Evolutionary conservation across 2,113 vertebrate species (phyloP).

Genomic region (Blennius ocellaris): DNA sequence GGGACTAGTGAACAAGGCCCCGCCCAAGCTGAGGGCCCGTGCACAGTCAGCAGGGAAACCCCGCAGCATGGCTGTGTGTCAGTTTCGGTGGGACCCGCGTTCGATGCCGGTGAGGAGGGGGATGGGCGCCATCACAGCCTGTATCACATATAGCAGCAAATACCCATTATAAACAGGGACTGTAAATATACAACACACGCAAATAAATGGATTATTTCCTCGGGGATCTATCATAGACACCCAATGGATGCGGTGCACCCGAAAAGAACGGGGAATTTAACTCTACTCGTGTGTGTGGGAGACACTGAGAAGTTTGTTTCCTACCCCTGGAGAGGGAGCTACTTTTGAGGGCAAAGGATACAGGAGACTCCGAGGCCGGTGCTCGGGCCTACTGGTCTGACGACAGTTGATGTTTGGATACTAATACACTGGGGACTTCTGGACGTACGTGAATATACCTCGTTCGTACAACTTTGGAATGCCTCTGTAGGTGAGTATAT

Average conservation of each 20-base stretch:
- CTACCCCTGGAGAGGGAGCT: slow-evolving; percentile 79
- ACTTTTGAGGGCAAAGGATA: slow-evolving; percentile 83
- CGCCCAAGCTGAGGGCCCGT: slow-evolving; percentile 84
- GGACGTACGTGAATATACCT: slow-evolving; percentile 58
- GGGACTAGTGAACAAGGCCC: slow-evolving; percentile 67
- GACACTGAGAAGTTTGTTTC: slow-evolving; percentile 84
- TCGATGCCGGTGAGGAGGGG: slow-evolving; percentile 90
- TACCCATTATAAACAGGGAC: slow-evolving; percentile 83
- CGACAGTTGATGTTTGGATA: slow-evolving; percentile 83
- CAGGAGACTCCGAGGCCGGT: slow-evolving; percentile 92
- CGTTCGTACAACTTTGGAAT: slow-evolving; percentile 75
- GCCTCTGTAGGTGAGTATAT: slow-evolving; percentile 83
- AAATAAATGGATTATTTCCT: slow-evolving; percentile 76
- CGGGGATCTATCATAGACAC: slow-evolving; percentile 71
- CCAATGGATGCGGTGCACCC: slow-evolving; percentile 77
- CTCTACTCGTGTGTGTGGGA: slow-evolving; percentile 79
- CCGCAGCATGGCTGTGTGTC: slow-evolving; percentile 94
- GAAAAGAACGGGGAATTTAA: slow-evolving; percentile 80
- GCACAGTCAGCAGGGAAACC: slow-evolving; percentile 89
- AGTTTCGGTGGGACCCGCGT: slow-evolving; percentile 87
- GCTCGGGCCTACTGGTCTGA: slow-evolving; percentile 86
- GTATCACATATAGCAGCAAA: slow-evolving; percentile 83
- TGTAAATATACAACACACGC: slow-evolving; percentile 79
- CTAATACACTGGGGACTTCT: slow-evolving; percentile 59
- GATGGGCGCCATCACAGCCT: slow-evolving; percentile 88